Conservation (phyloP, 2,888 invertebrate genomes). For the Tiliacea aurago region DNA sequence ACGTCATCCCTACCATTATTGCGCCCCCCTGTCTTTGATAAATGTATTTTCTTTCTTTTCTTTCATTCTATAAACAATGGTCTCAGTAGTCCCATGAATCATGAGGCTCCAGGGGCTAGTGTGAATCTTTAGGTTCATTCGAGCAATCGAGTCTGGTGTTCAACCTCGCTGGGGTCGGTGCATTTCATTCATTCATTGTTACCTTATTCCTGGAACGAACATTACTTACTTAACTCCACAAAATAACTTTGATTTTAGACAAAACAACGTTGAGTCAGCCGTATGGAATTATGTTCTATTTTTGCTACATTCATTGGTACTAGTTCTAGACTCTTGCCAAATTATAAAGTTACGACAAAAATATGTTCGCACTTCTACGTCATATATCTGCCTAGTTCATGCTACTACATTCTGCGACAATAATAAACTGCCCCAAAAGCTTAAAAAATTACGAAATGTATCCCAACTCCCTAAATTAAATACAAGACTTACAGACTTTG, state of each 20-base stretch:
- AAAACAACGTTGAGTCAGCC: slow-evolving; percentile 79
- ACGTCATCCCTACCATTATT: no score
- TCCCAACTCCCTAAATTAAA: background rate
- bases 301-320: slow-evolving; percentile 81
- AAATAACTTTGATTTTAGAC: slow-evolving; percentile 53
- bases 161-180: no score
- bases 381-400: slow-evolving; percentile 70
- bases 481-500: background rate
- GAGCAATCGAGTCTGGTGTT: no score
- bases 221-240: slow-evolving; percentile 27
- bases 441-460: slow-evolving; percentile 15
- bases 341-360: slow-evolving; percentile 87
- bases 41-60: no score
- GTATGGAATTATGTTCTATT: slow-evolving; percentile 86
- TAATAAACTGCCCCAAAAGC: slow-evolving; percentile 56
- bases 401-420: slow-evolving; percentile 59
- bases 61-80: no score
- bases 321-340: slow-evolving; percentile 85
- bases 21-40: no score
- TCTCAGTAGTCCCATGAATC: no score
- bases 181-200: background rate
- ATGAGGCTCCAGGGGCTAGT: no score
- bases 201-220: slow-evolving; percentile 14
- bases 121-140: no score
- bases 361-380: slow-evolving; percentile 81